These are phyloP conservation scores for Coecobrya sp. DNA, from an alignment of 2,888 invertebrate species.

Conservation along the genomic window DNA sequence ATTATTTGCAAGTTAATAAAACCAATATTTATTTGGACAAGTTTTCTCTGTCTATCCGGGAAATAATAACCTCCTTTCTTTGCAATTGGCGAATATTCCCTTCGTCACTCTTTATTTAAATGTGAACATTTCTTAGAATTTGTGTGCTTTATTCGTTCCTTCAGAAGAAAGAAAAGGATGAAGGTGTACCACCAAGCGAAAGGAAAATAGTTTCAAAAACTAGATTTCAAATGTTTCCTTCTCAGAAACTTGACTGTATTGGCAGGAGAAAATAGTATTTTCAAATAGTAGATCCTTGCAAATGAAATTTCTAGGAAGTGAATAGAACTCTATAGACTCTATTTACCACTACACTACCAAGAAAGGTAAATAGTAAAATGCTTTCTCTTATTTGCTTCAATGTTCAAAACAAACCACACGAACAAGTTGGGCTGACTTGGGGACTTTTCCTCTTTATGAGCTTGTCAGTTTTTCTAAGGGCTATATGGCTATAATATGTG, in stretches of 20 bases:
- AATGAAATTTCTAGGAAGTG: neutral
- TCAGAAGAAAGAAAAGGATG: neutral
- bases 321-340: neutral
- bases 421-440: neutral
- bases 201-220: too few relatives aligned
- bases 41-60: neutral
- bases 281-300: too few relatives aligned
- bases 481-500: too few relatives aligned
- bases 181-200: neutral
- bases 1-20: conserved; percentile 9
- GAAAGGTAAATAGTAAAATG: too few relatives aligned
- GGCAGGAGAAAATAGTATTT: too few relatives aligned
- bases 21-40: neutral
- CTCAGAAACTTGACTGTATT: too few relatives aligned
- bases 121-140: neutral
- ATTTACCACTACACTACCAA: too few relatives aligned
- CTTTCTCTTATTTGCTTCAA: conserved; percentile 1
- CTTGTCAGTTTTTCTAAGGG: too few relatives aligned
- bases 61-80: conserved; percentile 12
- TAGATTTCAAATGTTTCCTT: too few relatives aligned
- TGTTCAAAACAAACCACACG: neutral
- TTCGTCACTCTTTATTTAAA: neutral
- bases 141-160: neutral
- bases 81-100: neutral
- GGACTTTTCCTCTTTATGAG: too few relatives aligned